A percentile compares a stretch with the other conserved stretches of the same genome.
Conservation (phyloP, 2,113 vertebrate species). For the Cnemophilus loriae region DNA sequence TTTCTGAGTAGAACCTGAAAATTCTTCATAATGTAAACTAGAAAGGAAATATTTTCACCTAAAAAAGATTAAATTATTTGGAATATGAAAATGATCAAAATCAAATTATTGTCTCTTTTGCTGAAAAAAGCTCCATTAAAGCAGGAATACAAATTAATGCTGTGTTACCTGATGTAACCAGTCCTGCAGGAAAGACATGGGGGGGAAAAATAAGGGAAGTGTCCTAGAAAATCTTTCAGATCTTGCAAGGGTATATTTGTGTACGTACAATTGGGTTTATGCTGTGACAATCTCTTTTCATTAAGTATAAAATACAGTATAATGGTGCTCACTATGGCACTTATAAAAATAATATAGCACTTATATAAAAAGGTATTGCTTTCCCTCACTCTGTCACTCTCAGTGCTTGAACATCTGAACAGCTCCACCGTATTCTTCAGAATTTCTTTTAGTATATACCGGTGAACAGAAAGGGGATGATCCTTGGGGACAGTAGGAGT, state of each 20-base stretch:
- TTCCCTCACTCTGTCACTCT: not conserved
- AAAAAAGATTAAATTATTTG: not conserved
- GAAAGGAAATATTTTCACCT: not conserved
- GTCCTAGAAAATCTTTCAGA: not conserved
- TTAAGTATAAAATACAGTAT: not conserved
- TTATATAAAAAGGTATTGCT: not conserved
- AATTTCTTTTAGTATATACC: not conserved
- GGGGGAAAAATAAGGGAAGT: not conserved
- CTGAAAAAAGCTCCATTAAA: not conserved
- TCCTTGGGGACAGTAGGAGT: not conserved
- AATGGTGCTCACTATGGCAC: not conserved
- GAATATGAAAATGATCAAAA: not conserved
- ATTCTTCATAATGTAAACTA: not conserved
- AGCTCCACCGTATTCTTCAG: rapidly evolving
- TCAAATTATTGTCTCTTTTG: not conserved
- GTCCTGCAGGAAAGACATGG: not conserved
- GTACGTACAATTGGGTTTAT: rapidly evolving
- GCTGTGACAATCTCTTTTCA: not conserved
- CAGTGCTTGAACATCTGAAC: not conserved
- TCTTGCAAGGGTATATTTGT: not conserved
- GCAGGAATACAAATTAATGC: rapidly evolving
- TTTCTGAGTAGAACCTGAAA: not conserved
- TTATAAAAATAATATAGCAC: not conserved
- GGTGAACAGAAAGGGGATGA: not conserved
- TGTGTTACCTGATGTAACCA: not conserved